Base-by-base conservation (phyloP, 2,888 invertebrate genomes). In the Eristalis pertinax region DNA sequence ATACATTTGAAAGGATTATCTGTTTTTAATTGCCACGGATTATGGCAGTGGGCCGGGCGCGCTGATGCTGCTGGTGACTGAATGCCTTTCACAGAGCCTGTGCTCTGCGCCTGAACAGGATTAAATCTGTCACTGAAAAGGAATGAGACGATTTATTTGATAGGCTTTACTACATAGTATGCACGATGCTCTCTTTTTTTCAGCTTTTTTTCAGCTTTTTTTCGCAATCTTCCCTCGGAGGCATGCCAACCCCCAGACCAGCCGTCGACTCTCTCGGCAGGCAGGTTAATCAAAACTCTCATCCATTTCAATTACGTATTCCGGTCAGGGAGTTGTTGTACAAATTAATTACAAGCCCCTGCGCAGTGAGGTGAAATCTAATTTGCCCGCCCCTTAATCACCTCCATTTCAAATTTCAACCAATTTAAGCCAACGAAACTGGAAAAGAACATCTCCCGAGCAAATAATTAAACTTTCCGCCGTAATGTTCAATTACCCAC, bases 11-110 rank as follows among this genome's bases (percentile, higher is more conserved):
- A 78, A 70, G 82, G 82, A 77, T 85, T 85, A 82, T 81, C 81
- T 81, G 82, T 82, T 85, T 81, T 85, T 85, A 85, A 85, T 85
- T 85, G 85, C 82, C 73, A 69, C 60, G 84, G 84, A 84, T 84
- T 84, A 82, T 73, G 80, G 60, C 35, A 63, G 38, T 56, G 60
- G 62, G 65, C 67, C 41, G 38, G 38, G n/a, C n/a, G n/a, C n/a
- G n/a, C n/a, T n/a, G n/a, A n/a, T 8, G 38, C 38, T 72, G 70
- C 50, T 56, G 29, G 11, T 65, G 67, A 29, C 58, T 65, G 65
- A 26, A 75, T 65, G 35, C 50, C 43, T 19, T 50, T n/a, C 43
- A 19, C 4, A 35, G 35, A 35, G 10, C n/a, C 11, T 38, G 13
- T 38, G 2, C 13, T 13, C 38, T 50, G 19, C 50, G 50, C 50